Base-by-base conservation (phyloP, 2,797 vertebrate species). In the Crocodylus rhombifer region DNA sequence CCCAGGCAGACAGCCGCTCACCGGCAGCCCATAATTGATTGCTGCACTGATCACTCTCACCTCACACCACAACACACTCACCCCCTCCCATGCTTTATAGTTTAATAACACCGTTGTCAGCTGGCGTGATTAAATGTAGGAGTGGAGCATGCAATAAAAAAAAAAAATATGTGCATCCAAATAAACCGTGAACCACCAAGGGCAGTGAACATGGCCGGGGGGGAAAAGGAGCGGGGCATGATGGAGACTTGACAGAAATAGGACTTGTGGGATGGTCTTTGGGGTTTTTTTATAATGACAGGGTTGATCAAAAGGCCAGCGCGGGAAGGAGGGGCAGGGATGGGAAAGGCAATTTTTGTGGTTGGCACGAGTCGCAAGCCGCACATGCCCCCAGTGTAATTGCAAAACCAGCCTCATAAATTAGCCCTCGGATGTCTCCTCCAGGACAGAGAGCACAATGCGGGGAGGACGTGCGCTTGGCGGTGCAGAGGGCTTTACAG, bases 211-310 rank as follows among this genome's bases (percentile, higher is more conserved):
- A 56, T 64, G 0, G 0, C 5, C 2, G 60, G 57, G 51, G 42
- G 0, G 0, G 64, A 81, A 36, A 2, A 13, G 25, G 69, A 88
- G 77, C 13, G 0, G 0, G 82, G 88, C 21, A 79, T 82, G 91
- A 96, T 95, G 93, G 73, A 95, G 95, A 86, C 15, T 61, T 83
- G 96, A 90, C 93, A 92, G 95, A 92, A 95, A 95, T 71, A 80
- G 87, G 88, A 94, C 95, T 97, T 90, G 90, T 81, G 93, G 63
- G 87, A 90, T 90, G 60, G 67, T 82, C 89, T 64, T 95, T 95
- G 92, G 92, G 65, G 65, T 86, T 64, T 94, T 96, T 85, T 83
- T 95, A 89, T 90, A 82, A 91, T 33, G 75, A 87, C n/a, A 71
- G 55, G 33, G 86, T 90, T 87, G 95, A 95, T 96, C 87, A 92